Percentiles rank a stretch among this genome's conserved stretches.
These are phyloP conservation scores for Neoarius graeffei DNA, from an alignment of 2,113 vertebrate species.

Conservation along the genomic window DNA sequence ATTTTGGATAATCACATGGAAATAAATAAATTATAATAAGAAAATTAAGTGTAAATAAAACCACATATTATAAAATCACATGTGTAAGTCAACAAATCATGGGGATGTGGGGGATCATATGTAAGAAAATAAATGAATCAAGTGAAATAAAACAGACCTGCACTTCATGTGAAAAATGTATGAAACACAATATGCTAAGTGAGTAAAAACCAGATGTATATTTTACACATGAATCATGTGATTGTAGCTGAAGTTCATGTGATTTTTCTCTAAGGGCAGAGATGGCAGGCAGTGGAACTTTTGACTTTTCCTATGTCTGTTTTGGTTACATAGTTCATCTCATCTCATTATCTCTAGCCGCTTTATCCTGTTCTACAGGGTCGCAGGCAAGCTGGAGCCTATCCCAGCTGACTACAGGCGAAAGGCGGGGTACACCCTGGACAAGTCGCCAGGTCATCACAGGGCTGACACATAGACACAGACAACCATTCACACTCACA, in stretches of 20 bases:
- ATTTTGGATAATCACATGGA: neutral
- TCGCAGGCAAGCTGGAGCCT: too few relatives aligned
- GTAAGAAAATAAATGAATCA: neutral
- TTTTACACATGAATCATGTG: too few relatives aligned
- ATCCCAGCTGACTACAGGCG: too few relatives aligned
- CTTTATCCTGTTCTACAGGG: too few relatives aligned
- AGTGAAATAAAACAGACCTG: neutral
- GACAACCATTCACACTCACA: too few relatives aligned
- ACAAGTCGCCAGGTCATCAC: too few relatives aligned
- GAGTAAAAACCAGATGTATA: neutral
- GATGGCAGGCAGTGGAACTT: neutral
- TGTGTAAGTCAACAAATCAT: neutral
- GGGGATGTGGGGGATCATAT: neutral
- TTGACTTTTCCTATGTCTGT: neutral
- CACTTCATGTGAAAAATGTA: neutral
- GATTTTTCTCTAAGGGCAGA: neutral
- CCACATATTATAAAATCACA: neutral
- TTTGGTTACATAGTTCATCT: neutral
- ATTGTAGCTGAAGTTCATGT: neutral
- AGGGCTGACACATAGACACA: too few relatives aligned
- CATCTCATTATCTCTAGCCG: too few relatives aligned
- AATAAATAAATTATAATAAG: neutral
- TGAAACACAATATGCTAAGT: too few relatives aligned
- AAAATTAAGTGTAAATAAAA: neutral
- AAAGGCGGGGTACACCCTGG: too few relatives aligned